phyloP scores from a whole-genome alignment of 2,797 vertebrate species.

The Phataginus tetradactyla region DNA sequence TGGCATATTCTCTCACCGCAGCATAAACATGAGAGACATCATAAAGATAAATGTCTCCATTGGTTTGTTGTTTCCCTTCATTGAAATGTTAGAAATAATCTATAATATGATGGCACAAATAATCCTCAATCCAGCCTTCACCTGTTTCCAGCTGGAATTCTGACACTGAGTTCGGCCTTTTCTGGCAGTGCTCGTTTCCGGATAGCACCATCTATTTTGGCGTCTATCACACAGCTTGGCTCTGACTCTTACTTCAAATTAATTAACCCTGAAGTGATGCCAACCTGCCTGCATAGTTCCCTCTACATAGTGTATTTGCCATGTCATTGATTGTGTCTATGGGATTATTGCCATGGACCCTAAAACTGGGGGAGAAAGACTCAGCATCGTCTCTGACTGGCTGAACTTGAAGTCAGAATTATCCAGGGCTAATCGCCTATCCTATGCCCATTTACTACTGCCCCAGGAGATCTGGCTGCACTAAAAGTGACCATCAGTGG shows the following conservation, averaged over 20 bases:
- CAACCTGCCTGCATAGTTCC: not conserved
- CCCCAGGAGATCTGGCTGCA: not conserved
- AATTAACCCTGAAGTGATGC: not conserved
- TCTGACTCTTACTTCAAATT: not conserved
- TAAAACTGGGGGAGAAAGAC: not conserved
- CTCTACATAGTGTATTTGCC: not conserved
- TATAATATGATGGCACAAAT: not conserved
- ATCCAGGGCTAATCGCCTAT: not conserved
- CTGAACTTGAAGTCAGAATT: conserved; percentile 17
- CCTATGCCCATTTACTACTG: not conserved
- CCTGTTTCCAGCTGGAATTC: not conserved
- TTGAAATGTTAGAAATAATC: conserved; percentile 40
- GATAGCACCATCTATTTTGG: not conserved
- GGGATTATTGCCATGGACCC: not conserved
- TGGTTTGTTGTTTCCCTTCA: not conserved
- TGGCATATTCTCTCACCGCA: not conserved
- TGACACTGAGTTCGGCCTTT: not conserved
- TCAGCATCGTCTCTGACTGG: not conserved
- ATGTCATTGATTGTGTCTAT: not conserved
- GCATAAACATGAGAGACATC: not conserved
- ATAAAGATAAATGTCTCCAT: not conserved
- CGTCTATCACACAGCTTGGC: not conserved
- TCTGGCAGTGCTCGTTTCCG: not conserved
- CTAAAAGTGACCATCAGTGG: not conserved
- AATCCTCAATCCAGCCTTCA: not conserved